Conservation (phyloP, 2,888 invertebrate genomes). For the Tenodera sinensis region DNA sequence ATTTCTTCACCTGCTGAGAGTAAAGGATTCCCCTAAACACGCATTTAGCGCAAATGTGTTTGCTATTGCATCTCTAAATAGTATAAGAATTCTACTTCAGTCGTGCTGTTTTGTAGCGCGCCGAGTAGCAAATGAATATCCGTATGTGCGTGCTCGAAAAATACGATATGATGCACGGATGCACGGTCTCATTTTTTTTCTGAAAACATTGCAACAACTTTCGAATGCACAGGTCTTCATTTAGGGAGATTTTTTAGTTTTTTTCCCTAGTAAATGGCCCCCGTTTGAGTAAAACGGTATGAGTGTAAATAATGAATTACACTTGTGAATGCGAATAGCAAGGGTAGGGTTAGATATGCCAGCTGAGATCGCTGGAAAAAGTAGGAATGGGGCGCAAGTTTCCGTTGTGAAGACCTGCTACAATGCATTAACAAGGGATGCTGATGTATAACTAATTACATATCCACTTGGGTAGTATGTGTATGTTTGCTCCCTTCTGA, state of each 20-base stretch:
- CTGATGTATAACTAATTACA: slow-evolving; percentile 11
- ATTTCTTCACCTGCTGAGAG: neutral
- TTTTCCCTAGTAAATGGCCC: neutral
- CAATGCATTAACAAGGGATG: slow-evolving; percentile 1
- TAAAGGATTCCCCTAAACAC: neutral
- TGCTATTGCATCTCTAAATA: neutral
- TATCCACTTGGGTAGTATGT: neutral
- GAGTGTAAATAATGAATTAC: neutral
- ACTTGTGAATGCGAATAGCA: neutral
- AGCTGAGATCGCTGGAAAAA: too few relatives aligned
- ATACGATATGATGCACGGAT: neutral
- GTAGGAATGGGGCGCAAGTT: neutral
- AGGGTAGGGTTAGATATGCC: neutral
- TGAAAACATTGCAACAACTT: neutral
- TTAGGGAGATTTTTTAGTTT: neutral
- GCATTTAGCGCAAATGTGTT: neutral
- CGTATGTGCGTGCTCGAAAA: neutral
- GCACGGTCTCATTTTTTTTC: neutral
- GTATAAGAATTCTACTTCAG: neutral
- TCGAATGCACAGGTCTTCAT: neutral
- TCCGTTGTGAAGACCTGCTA: neutral
- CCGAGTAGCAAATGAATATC: neutral
- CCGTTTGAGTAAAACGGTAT: neutral
- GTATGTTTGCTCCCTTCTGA: neutral
- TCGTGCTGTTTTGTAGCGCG: neutral